A percentile compares a stretch with the other conserved stretches of the same genome.
Evolutionary conservation across 2,113 vertebrate genomes (phyloP).

Genomic region (Lucifuga dentata): DNA sequence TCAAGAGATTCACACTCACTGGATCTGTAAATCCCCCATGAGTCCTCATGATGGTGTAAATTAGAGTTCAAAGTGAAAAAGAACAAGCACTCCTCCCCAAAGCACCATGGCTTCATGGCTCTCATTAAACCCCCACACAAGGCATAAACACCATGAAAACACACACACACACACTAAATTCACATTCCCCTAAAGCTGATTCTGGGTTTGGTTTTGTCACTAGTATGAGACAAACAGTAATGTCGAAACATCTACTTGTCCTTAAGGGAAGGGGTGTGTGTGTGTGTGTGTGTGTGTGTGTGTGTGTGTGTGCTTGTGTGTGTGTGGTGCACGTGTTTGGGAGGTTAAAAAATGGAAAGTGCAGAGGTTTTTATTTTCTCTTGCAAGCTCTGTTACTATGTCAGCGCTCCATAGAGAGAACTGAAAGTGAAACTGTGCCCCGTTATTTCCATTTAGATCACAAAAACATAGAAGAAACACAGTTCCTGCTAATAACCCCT

Average conservation of each 20-base stretch:
- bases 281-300: conserved; percentile 25
- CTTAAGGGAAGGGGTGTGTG: conserved; percentile 24
- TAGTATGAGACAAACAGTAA: conserved; percentile 16
- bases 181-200: conserved; percentile 59
- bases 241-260: conserved; percentile 26
- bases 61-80: conserved; percentile 69
- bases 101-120: conserved; percentile 47
- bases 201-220: conserved; percentile 21
- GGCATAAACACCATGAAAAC: conserved; percentile 24
- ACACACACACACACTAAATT: conserved; percentile 28
- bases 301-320: conserved; percentile 14
- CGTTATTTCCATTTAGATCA: no score
- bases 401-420: no score
- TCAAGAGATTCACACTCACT: conserved; percentile 43
- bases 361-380: no score
- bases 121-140: conserved; percentile 65
- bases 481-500: no score
- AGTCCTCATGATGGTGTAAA: conserved; percentile 61
- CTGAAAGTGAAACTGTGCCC: no score
- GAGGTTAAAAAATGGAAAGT: no score
- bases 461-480: no score
- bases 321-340: no score
- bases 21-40: conserved; percentile 57
- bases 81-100: conserved; percentile 34
- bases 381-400: no score